These are phyloP conservation scores for Acleris holmiana DNA, from an alignment of 2,888 invertebrate species.

Conservation along the genomic window DNA sequence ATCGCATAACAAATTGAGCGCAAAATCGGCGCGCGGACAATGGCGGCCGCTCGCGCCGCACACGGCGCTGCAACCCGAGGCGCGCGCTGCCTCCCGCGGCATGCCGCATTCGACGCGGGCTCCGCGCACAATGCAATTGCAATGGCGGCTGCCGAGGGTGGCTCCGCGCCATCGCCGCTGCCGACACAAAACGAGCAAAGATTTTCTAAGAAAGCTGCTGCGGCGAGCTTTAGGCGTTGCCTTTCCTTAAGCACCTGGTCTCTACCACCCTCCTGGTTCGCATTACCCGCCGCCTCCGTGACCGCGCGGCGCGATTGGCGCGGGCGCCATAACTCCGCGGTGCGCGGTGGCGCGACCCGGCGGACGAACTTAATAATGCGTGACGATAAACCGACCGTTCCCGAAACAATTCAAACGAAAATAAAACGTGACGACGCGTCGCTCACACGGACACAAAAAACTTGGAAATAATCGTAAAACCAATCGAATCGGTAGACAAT, in stretches of 20 bases:
- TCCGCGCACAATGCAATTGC: constrained; percentile 42
- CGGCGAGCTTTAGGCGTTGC: constrained; percentile 24
- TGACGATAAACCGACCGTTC: constrained; percentile 27
- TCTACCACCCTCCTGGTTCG: constrained; percentile 23
- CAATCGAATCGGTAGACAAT: constrained; percentile 30
- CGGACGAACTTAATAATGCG: constrained; percentile 13
- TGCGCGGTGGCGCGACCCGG: background rate
- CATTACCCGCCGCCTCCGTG: background rate
- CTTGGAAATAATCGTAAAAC: constrained; percentile 30
- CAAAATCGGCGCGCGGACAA: constrained; percentile 54
- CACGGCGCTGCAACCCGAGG: constrained; percentile 70
- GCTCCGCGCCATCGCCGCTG: constrained; percentile 25
- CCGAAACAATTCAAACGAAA: constrained; percentile 32
- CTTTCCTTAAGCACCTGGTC: constrained; percentile 1
- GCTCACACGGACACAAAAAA: constrained; percentile 15
- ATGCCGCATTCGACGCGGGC: constrained; percentile 56
- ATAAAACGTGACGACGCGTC: constrained; percentile 28
- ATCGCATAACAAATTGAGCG: constrained; percentile 72
- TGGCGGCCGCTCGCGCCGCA: constrained; percentile 50
- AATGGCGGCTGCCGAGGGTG: constrained; percentile 39
- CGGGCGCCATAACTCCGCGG: constrained; percentile 7
- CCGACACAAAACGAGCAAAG: constrained; percentile 22
- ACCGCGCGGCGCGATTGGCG: constrained; percentile 14
- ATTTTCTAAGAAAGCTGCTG: constrained; percentile 18
- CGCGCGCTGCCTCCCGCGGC: constrained; percentile 49